phyloP scores from a whole-genome alignment of 2,113 vertebrate species.

The Pontoporia blainvillei region DNA sequence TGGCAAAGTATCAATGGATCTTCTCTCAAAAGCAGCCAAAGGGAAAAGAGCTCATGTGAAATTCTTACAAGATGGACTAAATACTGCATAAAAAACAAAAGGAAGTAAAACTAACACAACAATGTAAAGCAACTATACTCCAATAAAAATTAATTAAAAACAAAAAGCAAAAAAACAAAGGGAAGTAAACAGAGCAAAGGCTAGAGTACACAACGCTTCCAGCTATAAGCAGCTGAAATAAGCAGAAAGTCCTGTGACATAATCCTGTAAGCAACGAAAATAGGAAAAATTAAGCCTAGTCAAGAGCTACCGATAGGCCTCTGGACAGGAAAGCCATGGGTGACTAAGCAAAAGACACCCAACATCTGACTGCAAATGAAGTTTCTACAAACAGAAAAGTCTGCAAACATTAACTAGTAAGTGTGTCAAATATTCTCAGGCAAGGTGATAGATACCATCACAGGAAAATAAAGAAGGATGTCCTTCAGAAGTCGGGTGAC shows the following conservation, averaged over 20 bases:
- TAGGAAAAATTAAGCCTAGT: background rate
- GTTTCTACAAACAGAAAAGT: background rate
- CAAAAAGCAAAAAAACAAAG: background rate
- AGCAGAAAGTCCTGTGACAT: background rate
- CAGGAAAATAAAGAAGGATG: background rate
- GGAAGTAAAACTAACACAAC: background rate
- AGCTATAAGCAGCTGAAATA: background rate
- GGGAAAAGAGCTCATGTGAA: background rate
- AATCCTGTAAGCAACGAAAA: constrained; percentile 1
- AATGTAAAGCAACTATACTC: too few relatives aligned
- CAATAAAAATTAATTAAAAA: too few relatives aligned
- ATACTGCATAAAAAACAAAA: background rate
- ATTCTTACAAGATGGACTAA: background rate
- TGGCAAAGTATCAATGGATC: background rate
- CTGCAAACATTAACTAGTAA: constrained; percentile 2
- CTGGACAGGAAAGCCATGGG: background rate
- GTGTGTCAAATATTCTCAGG: background rate
- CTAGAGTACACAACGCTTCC: background rate
- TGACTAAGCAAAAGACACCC: constrained; percentile 30
- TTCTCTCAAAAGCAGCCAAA: background rate
- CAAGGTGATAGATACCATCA: background rate
- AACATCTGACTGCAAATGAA: background rate
- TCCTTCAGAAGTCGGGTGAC: background rate
- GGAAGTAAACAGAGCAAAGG: background rate
- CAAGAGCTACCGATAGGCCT: background rate